Percentiles rank a stretch among this genome's conserved stretches.
Conservation (phyloP, 2,113 vertebrate species). For the Nestor notabilis region DNA sequence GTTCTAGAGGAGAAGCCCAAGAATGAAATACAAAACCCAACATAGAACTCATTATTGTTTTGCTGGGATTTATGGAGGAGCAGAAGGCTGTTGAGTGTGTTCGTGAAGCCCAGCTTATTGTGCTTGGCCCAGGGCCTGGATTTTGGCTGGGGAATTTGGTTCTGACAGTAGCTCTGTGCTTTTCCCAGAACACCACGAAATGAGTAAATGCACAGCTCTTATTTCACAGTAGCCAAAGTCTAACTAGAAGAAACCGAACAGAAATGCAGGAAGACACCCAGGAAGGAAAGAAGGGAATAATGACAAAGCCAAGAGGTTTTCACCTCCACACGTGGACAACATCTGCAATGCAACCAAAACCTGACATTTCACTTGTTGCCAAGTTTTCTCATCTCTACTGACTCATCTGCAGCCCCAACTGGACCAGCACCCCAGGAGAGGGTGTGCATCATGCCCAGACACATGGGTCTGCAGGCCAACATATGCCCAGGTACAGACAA, state of each 20-base stretch:
- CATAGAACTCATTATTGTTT: background rate
- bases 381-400: background rate
- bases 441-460: background rate
- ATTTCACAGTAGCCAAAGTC: background rate
- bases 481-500: background rate
- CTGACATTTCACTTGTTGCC: background rate
- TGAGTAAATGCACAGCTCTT: background rate
- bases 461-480: background rate
- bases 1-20: background rate
- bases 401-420: background rate
- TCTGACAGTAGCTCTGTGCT: background rate
- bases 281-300: background rate
- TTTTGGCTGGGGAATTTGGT: background rate
- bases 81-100: background rate
- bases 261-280: background rate
- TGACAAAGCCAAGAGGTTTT: background rate
- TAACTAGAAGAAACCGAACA: background rate
- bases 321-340: fast-evolving
- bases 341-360: background rate
- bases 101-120: background rate
- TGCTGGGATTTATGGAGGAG: background rate
- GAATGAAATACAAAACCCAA: background rate
- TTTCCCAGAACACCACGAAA: background rate
- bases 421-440: background rate
- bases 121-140: background rate